Base-by-base conservation (phyloP, 1,140 invertebrate genomes). In the Globodera rostochiensis region DNA sequence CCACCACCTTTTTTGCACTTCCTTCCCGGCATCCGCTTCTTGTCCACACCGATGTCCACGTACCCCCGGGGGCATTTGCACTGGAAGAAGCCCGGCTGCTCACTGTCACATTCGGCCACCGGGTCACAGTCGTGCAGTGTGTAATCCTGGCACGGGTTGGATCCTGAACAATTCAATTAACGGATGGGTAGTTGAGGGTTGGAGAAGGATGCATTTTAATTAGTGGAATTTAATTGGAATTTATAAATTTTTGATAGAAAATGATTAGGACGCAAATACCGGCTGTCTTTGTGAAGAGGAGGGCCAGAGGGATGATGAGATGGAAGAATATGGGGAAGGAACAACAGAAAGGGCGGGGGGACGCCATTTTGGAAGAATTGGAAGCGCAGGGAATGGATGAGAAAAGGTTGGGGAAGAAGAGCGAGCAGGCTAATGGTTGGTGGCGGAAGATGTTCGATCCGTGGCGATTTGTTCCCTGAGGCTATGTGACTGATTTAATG, bases 31-130 rank as follows among this genome's bases (percentile, higher is more conserved):
- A 82, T 53, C 74, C 49, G 74, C 66, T 57, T 79, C 81, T 76
- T 74, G 78, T 90, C 84, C 21, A 75, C 71, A 13, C 86, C 82
- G 15, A 84, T 21, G 76, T 89, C 88, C 9, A 83, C 80, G 73
- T 84, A 90, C 53, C 89, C 89, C 57, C 74, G 74, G n/a, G 88
- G 88, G 83, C 88, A 89, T 79, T 83, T 77, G 77, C 88, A 89
- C 74, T 90, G 85, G 75, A 90, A 89, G 60, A 86, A 90, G 15
- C 88, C 88, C 19, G 89, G 89, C 78, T 86, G 85, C 74, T 90
- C 88, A 60, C 88, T 90, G 74, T 81, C 71, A 69, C 88, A 89
- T 82, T 89, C 89, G 25, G 88, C 89, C 49, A 86, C 81, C 15
- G 85, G 53, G 73, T 89, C 89, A 78, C 88, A 89, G 76, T 89